Evolutionary conservation across 37 sponge, comb jelly and placozoan genomes (phyloP), one percentile per base, ranked within the genome.

Genomic region (Eunapius fragilis): DNA sequence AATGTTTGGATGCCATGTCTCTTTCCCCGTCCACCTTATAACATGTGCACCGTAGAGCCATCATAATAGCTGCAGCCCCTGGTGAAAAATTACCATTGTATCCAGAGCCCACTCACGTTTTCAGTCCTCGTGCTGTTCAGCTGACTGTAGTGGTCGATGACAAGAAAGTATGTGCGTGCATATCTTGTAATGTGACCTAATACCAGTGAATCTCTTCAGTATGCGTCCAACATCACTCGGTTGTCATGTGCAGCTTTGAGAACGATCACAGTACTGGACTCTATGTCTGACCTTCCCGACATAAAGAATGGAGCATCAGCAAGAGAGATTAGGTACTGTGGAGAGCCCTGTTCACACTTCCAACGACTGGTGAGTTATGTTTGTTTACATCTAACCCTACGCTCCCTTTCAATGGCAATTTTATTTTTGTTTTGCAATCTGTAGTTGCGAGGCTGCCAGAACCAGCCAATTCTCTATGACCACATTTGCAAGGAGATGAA

Each of bases 401-500:
- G 22, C 17, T 19, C 14, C 58, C 58, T 17, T 45, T 4, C 47
- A 45, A n/a, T n/a, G 41, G 6, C 6, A 3, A 36, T 31, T 36
- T 31, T 11, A 36, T 68, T 25, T 41, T 41, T 41, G 41, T n/a
- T 3, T 70, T 34, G 31, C 22, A 6, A 50, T 23, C 11, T 80
- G 25, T 72, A 94, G 92, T 79, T 94, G 22, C 89, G 95, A 33
- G 95, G 95, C 11, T 74, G 78, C 3, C 75, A 88, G 10, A 28
- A 70, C 31, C 92, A 94, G 87, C 92, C 89, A 25, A 84, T 93
- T 0, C 80, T 96, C 37, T 80, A 82, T 71, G 98, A 97, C 70
- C 98, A 97, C 86, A 90, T 97, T 32, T 97, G 98, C 74, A 97
- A 97, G 78, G 98, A 97, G 88, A 97, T 97, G 98, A 91, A 90